phyloP scores from a whole-genome alignment of 2,797 vertebrate species.

The Sarcoramphus papa region DNA sequence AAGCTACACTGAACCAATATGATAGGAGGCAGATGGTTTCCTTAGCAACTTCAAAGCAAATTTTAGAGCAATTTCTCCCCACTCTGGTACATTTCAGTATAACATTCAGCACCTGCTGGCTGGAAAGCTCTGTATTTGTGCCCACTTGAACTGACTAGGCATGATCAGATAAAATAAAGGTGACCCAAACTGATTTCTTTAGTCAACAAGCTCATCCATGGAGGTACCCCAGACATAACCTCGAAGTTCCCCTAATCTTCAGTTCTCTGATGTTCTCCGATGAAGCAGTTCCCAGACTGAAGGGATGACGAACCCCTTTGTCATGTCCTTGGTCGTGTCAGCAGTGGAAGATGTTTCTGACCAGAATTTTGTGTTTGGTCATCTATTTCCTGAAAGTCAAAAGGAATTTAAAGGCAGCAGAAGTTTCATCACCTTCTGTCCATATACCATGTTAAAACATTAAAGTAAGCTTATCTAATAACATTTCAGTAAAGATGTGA shows the following conservation, averaged over 20 bases:
- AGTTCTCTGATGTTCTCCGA: not conserved
- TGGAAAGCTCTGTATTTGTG: not conserved
- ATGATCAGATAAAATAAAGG: not conserved
- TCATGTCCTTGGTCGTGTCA: accelerated
- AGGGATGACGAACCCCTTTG: not conserved
- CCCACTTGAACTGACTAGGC: not conserved
- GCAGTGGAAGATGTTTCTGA: not conserved
- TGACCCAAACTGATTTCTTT: not conserved
- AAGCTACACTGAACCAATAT: not conserved
- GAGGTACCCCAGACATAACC: not conserved
- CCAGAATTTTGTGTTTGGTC: not conserved
- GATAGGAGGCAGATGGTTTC: not conserved
- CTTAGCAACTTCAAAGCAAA: constrained; percentile 4
- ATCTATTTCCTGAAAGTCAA: not conserved
- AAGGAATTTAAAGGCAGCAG: not conserved
- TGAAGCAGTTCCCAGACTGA: not conserved
- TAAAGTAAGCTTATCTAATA: not conserved
- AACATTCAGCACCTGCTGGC: not conserved
- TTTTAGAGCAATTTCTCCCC: constrained; percentile 48
- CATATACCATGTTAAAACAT: not conserved
- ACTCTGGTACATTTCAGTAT: constrained; percentile 13
- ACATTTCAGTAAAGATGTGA: not conserved
- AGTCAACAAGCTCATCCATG: not conserved
- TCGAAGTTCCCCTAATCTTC: not conserved
- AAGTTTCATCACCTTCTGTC: not conserved